phyloP scores from a whole-genome alignment of 2,888 invertebrate genomes.

The Pandemis cinnamomeana region DNA sequence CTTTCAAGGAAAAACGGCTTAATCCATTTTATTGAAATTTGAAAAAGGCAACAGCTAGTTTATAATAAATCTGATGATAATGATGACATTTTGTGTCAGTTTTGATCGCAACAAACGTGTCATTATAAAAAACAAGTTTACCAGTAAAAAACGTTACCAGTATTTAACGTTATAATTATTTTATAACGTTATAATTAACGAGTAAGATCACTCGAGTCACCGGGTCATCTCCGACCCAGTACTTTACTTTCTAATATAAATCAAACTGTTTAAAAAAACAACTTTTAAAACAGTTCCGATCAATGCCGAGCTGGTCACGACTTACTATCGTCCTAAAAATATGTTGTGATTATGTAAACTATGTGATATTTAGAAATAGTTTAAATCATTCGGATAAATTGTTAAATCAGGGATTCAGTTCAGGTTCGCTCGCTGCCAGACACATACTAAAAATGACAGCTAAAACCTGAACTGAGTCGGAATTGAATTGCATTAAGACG shows the following conservation, averaged over 20 bases:
- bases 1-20: too few species aligned
- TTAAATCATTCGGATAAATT: constrained; percentile 6
- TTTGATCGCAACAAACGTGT: not conserved
- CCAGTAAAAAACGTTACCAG: not conserved
- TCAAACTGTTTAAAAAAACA: constrained; percentile 14
- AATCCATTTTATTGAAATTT: too few species aligned
- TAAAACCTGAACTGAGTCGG: too few species aligned
- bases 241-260: constrained; percentile 31
- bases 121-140: too few species aligned
- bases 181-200: not conserved
- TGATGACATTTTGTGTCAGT: not conserved
- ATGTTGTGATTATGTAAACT: not conserved
- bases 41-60: too few species aligned
- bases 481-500: too few species aligned
- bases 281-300: constrained; percentile 24
- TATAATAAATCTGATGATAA: too few species aligned
- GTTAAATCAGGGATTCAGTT: too few species aligned
- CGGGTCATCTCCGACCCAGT: constrained; percentile 19
- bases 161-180: not conserved
- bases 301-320: constrained; percentile 25
- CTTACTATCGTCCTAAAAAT: not conserved
- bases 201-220: not conserved
- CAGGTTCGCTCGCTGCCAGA: too few species aligned
- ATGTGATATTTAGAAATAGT: constrained; percentile 4
- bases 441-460: too few species aligned